These are phyloP conservation scores for Trissolcus brochymenae DNA, from an alignment of 2,888 invertebrate species.

Conservation along the genomic window DNA sequence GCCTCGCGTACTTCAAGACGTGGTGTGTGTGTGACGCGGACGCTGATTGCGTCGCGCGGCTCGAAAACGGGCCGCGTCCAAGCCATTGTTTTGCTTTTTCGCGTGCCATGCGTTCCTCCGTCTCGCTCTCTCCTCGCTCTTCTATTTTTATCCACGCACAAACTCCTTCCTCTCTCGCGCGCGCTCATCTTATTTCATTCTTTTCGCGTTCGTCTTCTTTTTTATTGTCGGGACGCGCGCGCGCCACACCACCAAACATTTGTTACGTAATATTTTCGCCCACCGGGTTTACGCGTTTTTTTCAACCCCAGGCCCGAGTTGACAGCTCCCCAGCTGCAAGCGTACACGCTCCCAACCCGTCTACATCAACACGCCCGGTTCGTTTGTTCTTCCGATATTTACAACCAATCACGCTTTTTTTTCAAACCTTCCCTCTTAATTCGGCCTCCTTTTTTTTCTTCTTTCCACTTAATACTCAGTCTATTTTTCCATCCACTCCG, in stretches of 20 bases:
- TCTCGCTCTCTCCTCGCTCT: conserved; percentile 18
- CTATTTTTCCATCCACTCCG: no score
- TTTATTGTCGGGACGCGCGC: conserved; percentile 22
- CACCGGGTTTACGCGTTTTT: conserved; percentile 3
- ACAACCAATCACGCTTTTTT: neutral
- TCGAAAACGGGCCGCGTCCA: conserved; percentile 16
- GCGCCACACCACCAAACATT: conserved; percentile 12
- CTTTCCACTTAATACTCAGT: neutral
- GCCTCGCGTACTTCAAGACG: no score
- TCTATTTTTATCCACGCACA: conserved; percentile 37
- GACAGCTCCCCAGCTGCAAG: conserved; percentile 8
- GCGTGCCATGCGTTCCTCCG: conserved; percentile 38
- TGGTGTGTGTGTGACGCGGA: neutral
- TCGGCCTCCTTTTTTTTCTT: neutral
- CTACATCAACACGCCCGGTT: conserved; percentile 1
- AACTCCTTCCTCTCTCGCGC: conserved; percentile 2
- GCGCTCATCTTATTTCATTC: conserved; percentile 11
- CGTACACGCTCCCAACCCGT: neutral
- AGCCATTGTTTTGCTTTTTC: conserved; percentile 34
- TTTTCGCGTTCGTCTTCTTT: conserved; percentile 26
- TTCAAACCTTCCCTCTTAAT: neutral
- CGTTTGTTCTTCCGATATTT: neutral
- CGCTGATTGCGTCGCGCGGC: neutral
- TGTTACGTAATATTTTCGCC: conserved; percentile 38
- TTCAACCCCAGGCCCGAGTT: neutral